These are phyloP conservation scores for Odobenus rosmarus DNA, from an alignment of 2,113 vertebrate genomes.

Conservation along the genomic window DNA sequence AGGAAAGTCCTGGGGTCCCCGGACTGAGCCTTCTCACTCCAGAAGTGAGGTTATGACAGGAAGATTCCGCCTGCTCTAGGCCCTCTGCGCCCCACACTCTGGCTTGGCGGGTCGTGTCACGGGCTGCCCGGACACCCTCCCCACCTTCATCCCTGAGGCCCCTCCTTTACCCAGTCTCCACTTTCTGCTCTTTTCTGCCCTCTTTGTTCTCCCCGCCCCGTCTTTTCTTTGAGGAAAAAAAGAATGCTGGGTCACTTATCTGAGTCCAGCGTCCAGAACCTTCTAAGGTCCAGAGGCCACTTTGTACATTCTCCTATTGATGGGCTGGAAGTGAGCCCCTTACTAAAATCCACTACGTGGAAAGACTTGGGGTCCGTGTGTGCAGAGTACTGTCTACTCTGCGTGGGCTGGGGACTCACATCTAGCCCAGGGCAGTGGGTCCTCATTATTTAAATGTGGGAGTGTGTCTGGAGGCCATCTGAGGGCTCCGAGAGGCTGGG, in stretches of 20 bases:
- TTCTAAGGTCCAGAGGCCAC: neutral
- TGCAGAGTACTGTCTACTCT: neutral
- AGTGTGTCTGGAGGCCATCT: neutral
- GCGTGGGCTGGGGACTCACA: neutral
- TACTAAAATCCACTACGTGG: neutral
- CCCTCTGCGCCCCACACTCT: neutral
- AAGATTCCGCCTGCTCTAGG: neutral
- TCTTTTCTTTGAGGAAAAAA: neutral
- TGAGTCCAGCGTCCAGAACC: neutral
- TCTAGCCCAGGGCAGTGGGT: neutral
- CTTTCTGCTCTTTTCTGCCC: neutral
- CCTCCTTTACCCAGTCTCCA: neutral
- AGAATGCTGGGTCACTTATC: neutral
- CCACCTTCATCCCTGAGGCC: neutral
- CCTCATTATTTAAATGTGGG: neutral
- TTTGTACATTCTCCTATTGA: neutral
- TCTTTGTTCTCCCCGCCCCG: neutral
- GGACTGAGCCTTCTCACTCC: neutral
- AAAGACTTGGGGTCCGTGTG: neutral
- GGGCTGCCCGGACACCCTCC: neutral
- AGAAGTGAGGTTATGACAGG: neutral
- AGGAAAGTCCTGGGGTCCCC: neutral
- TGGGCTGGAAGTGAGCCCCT: neutral
- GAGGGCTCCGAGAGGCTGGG: conserved; percentile 1
- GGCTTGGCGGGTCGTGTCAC: neutral